Conservation (phyloP, 2,797 vertebrate genomes). For the Liasis olivaceus region DNA sequence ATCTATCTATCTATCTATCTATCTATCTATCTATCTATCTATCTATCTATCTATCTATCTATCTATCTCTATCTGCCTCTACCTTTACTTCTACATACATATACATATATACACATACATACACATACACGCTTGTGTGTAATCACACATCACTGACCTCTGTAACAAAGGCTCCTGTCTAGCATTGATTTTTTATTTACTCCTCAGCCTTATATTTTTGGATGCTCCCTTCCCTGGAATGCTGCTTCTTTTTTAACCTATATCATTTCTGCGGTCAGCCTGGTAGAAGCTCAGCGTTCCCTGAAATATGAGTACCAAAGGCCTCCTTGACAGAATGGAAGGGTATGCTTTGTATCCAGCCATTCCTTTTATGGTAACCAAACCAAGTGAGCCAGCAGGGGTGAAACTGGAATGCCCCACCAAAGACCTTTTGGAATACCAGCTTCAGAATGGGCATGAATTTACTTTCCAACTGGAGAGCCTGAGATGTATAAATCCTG, state of each 20-base stretch:
- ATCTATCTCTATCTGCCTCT: background rate
- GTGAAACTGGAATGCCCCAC: background rate
- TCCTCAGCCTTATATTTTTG: background rate
- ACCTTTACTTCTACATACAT: background rate
- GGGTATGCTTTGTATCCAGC: conserved; percentile 1
- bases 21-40: too few species aligned
- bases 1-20: too few species aligned
- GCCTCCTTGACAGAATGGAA: background rate
- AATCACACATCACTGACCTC: background rate
- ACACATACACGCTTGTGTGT: background rate
- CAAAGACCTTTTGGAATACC: conserved; percentile 12
- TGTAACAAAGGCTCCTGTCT: background rate
- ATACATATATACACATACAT: background rate
- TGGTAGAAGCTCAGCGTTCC: background rate
- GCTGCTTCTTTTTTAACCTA: background rate
- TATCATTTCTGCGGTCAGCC: background rate
- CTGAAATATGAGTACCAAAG: background rate
- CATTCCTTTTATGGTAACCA: background rate
- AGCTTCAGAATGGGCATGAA: background rate
- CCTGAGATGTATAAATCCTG: conserved; percentile 1
- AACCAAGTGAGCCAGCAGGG: background rate
- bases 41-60: too few species aligned
- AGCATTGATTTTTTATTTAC: background rate
- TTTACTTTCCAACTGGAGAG: conserved; percentile 9
- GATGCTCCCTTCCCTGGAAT: background rate